Evolutionary conservation across 2,888 invertebrate genomes (phyloP).

Genomic region (Papilio gigon): DNA sequence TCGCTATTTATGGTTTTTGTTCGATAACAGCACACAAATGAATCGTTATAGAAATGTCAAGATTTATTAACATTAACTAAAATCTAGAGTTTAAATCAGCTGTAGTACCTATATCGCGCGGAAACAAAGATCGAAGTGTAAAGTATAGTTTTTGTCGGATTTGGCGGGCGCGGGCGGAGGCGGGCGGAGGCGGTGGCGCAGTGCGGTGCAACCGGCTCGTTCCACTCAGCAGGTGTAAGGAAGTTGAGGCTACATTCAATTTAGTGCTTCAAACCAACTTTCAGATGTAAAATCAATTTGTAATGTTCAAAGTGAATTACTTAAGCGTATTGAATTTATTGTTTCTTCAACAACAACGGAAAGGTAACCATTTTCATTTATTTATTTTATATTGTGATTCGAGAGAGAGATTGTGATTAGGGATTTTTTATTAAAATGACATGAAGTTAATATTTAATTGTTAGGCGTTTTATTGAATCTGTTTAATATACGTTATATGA

Average conservation of each 20-base stretch:
- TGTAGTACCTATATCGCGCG: neutral
- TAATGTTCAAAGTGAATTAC: conserved; percentile 19
- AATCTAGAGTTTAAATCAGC: neutral
- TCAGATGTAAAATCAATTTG: conserved; percentile 22
- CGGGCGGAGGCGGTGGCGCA: conserved; percentile 20
- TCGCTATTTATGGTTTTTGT: no score
- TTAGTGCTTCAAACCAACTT: conserved; percentile 9
- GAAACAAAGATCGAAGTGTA: conserved; percentile 14
- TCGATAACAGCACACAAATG: no score
- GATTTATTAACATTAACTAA: neutral
- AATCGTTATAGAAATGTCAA: no score
- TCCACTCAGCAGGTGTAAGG: conserved; percentile 21
- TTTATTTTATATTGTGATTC: no score
- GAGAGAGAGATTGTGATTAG: no score
- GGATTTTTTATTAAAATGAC: no score
- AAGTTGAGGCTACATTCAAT: conserved; percentile 21
- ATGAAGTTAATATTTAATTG: no score
- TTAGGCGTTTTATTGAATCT: no score
- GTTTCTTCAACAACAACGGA: neutral
- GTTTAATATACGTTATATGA: no score
- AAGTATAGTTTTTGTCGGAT: conserved; percentile 6
- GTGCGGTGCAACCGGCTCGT: conserved; percentile 14
- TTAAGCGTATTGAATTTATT: neutral
- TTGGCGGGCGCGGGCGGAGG: no score
- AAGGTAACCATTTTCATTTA: neutral